phyloP scores from a whole-genome alignment of 2,113 vertebrate genomes.

The Vanacampus margaritifer region DNA sequence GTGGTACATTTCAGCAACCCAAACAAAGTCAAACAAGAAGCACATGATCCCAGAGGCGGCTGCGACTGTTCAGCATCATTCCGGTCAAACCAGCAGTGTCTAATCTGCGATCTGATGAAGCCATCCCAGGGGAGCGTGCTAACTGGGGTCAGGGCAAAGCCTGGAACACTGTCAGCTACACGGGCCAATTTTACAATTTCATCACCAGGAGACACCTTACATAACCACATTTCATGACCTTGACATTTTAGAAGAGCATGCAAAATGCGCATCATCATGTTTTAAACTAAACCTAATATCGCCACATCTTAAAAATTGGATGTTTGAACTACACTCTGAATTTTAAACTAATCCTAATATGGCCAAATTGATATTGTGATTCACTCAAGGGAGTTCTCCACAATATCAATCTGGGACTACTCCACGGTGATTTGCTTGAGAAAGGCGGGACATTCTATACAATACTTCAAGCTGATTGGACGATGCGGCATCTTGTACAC shows the following conservation, averaged over 20 bases:
- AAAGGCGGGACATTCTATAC: no score
- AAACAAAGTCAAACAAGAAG: conserved; percentile 67
- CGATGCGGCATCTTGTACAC: no score
- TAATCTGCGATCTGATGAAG: conserved; percentile 71
- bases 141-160: conserved; percentile 32
- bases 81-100: conserved; percentile 61
- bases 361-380: no score
- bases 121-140: conserved; percentile 50
- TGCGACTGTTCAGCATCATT: conserved; percentile 67
- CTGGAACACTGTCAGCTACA: conserved; percentile 33
- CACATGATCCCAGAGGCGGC: conserved; percentile 52
- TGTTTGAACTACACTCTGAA: no score
- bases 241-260: background rate
- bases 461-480: no score
- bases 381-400: no score
- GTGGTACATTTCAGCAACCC: conserved; percentile 63
- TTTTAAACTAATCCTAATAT: no score
- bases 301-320: no score
- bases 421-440: no score
- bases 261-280: background rate
- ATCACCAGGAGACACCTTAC: conserved; percentile 14
- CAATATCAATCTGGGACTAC: no score
- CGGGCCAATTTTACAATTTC: conserved; percentile 8
- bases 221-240: background rate
- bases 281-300: no score